A percentile compares a stretch with the other conserved stretches of the same genome.
Evolutionary conservation across 2,113 vertebrate species (phyloP).

Genomic region (Galbula dea): DNA sequence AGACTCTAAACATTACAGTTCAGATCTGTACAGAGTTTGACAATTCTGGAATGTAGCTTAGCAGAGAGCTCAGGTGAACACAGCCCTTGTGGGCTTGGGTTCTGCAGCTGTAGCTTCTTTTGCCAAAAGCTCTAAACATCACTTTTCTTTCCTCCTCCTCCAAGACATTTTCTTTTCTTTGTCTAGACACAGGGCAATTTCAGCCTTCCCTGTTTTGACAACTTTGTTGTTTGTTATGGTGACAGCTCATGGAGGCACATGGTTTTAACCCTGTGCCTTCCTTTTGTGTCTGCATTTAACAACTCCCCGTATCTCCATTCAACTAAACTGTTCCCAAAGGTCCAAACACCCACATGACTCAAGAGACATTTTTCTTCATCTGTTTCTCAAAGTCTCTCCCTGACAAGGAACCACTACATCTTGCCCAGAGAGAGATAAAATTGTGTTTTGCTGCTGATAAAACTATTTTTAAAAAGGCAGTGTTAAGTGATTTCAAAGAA

Average conservation of each 20-base stretch:
- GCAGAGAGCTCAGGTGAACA: neutral
- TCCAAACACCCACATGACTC: neutral
- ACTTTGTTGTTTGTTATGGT: neutral
- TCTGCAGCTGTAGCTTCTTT: neutral
- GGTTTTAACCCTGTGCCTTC: neutral
- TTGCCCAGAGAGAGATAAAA: neutral
- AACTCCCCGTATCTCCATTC: neutral
- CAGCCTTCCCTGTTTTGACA: neutral
- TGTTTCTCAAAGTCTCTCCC: neutral
- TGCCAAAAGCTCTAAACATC: neutral
- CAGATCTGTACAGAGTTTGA: neutral
- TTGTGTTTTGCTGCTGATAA: neutral
- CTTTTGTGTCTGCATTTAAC: neutral
- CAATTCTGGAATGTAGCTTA: rapidly evolving
- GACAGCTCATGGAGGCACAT: neutral
- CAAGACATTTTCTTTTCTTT: neutral
- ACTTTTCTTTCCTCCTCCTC: neutral
- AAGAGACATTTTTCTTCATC: neutral
- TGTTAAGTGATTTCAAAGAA: neutral
- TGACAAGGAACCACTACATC: neutral
- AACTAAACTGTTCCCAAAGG: neutral
- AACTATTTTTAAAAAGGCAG: neutral
- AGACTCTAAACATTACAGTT: neutral
- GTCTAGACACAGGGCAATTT: neutral
- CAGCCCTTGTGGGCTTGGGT: rapidly evolving